Evolutionary conservation across 2,797 vertebrate species (phyloP).

Genomic region (Anas capensis): DNA sequence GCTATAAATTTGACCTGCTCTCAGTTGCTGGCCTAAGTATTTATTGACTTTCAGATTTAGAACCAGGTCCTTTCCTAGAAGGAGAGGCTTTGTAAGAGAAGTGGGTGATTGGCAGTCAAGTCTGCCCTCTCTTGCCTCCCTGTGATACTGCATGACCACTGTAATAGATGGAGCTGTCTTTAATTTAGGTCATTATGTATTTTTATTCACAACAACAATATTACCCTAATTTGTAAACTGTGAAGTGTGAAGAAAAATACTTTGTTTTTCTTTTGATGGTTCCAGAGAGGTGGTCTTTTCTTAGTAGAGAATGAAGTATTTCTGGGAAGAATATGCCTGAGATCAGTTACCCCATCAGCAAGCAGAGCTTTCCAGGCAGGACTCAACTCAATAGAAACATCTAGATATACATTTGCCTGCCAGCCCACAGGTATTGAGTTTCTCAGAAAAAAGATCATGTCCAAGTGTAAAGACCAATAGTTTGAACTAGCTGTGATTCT

Average conservation of each 20-base stretch:
- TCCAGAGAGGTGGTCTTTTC: background rate
- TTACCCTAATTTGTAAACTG: background rate
- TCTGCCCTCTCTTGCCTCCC: background rate
- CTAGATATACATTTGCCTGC: background rate
- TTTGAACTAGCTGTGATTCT: background rate
- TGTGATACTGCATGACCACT: background rate
- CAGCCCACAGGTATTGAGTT: background rate
- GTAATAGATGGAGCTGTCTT: background rate
- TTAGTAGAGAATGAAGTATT: background rate
- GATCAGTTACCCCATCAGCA: background rate
- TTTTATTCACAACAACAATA: background rate
- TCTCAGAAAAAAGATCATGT: background rate
- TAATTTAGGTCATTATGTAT: background rate
- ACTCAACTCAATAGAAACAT: background rate
- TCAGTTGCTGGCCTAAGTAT: background rate
- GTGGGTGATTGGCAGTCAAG: background rate
- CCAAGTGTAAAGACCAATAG: background rate
- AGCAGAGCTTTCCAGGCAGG: background rate
- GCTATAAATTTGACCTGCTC: conserved; percentile 26
- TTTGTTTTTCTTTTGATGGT: background rate
- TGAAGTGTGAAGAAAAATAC: background rate
- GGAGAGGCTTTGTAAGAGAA: background rate
- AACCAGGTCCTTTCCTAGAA: background rate
- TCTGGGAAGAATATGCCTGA: background rate
- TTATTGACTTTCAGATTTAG: background rate